These are phyloP conservation scores for Brachionichthys hirsutus DNA, from an alignment of 2,113 vertebrate species.

Conservation along the genomic window DNA sequence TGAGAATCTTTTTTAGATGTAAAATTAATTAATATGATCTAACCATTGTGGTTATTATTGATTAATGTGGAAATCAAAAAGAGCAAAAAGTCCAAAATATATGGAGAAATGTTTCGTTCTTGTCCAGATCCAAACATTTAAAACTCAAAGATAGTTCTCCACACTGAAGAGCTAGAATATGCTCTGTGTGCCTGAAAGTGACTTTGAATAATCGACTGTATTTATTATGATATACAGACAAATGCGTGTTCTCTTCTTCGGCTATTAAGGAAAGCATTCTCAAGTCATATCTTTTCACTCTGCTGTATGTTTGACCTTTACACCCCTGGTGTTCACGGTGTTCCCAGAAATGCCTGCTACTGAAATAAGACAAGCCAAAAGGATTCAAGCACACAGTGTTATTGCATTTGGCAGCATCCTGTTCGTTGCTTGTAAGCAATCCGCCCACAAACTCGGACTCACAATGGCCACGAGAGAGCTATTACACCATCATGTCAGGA, in stretches of 20 bases:
- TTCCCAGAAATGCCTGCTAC: slow-evolving; percentile 5
- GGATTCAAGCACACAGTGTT: not conserved
- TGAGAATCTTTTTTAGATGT: too few relatives aligned
- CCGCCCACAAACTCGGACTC: not conserved
- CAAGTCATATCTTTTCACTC: slow-evolving; percentile 6
- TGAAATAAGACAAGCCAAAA: slow-evolving; percentile 1
- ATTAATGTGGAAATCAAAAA: too few relatives aligned
- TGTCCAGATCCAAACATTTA: too few relatives aligned
- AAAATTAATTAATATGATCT: too few relatives aligned
- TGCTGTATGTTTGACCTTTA: slow-evolving; percentile 23
- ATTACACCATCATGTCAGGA: slow-evolving; percentile 10
- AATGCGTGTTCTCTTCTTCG: not conserved
- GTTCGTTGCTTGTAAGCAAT: not conserved
- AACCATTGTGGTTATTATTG: too few relatives aligned
- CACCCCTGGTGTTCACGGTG: slow-evolving; percentile 6
- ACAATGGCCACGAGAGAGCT: not conserved
- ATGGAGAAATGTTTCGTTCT: too few relatives aligned
- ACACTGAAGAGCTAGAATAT: too few relatives aligned
- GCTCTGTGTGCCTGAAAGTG: not conserved
- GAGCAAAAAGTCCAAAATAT: too few relatives aligned
- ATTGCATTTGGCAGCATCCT: slow-evolving; percentile 14
- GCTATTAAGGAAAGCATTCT: not conserved
- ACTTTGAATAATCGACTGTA: too few relatives aligned
- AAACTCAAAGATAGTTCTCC: too few relatives aligned
- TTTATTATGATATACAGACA: not conserved